Percentiles rank a stretch among this genome's conserved stretches.
These are phyloP conservation scores for Heliconius hermathena DNA, from an alignment of 1,140 invertebrate genomes.

Conservation along the genomic window DNA sequence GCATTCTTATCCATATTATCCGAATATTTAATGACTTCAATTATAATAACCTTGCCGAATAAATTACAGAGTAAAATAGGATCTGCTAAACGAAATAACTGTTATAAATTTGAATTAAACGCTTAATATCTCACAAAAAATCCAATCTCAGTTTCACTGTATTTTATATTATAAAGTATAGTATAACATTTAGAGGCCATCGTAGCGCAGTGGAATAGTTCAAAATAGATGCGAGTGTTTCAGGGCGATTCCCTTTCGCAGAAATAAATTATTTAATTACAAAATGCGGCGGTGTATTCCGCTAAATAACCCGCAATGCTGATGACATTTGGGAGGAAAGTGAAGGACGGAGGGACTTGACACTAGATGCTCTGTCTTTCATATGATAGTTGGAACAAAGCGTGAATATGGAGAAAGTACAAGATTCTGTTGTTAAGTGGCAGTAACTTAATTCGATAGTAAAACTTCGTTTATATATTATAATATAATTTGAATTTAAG, in stretches of 20 bases:
- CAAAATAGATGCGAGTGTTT: no score
- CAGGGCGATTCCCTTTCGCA: no score
- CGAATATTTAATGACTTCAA: constrained; percentile 50
- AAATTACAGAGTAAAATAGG: constrained; percentile 53
- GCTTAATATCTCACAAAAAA: constrained; percentile 40
- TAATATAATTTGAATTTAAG: neutral
- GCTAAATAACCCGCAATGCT: no score
- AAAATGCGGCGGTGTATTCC: no score
- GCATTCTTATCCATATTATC: constrained; percentile 35
- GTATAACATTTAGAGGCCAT: neutral
- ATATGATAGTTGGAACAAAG: neutral
- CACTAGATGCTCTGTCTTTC: no score
- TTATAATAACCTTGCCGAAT: constrained; percentile 52
- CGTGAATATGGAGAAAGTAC: neutral
- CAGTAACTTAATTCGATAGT: neutral
- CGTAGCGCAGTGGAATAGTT: no score
- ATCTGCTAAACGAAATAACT: constrained; percentile 49
- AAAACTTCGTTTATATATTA: neutral
- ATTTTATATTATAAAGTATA: neutral
- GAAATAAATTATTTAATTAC: no score
- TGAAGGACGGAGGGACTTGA: no score
- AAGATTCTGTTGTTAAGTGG: neutral
- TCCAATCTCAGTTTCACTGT: constrained; percentile 19
- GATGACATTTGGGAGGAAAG: no score
- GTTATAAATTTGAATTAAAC: constrained; percentile 49